Evolutionary conservation across 2,797 vertebrate species (phyloP).

Genomic region (Gadopsis bispinosus): DNA sequence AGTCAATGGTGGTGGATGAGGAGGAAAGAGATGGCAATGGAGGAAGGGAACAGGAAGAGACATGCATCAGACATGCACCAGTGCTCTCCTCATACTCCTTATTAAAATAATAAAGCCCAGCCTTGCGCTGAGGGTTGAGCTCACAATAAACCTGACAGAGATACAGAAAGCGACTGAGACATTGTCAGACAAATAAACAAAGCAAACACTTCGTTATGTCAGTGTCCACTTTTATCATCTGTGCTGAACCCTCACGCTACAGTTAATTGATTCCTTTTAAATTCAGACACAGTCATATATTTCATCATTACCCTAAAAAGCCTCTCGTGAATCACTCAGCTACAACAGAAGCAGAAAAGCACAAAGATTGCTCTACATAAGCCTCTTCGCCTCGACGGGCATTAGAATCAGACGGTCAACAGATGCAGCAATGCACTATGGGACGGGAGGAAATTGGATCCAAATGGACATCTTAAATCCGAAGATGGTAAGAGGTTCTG

Average conservation of each 20-base stretch:
- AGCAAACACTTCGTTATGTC: constrained; percentile 61
- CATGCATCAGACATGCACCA: constrained; percentile 65
- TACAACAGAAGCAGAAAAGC: constrained; percentile 39
- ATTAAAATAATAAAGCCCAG: constrained; percentile 81
- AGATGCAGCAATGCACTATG: constrained; percentile 21
- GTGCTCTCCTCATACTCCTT: constrained; percentile 71
- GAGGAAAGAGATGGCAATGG: constrained; percentile 14
- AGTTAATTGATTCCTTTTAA: constrained; percentile 81
- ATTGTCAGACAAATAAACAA: constrained; percentile 63
- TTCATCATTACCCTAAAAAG: constrained; percentile 79
- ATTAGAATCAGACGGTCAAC: constrained; percentile 23
- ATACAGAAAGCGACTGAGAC: constrained; percentile 50
- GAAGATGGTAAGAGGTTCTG: constrained; percentile 44
- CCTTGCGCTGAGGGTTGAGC: constrained; percentile 68
- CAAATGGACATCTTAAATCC: constrained; percentile 61
- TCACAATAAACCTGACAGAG: constrained; percentile 74
- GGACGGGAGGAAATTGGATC: constrained; percentile 36
- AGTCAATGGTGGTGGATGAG: background rate
- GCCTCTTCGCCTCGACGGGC: constrained; percentile 24
- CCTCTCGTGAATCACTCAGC: constrained; percentile 68
- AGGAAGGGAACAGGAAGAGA: constrained; percentile 43
- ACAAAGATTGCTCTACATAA: constrained; percentile 37
- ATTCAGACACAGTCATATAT: constrained; percentile 73
- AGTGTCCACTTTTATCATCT: constrained; percentile 72
- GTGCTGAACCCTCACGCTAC: constrained; percentile 54